Conservation (phyloP, 2,113 vertebrate genomes). For the Deroptyus accipitrinus region DNA sequence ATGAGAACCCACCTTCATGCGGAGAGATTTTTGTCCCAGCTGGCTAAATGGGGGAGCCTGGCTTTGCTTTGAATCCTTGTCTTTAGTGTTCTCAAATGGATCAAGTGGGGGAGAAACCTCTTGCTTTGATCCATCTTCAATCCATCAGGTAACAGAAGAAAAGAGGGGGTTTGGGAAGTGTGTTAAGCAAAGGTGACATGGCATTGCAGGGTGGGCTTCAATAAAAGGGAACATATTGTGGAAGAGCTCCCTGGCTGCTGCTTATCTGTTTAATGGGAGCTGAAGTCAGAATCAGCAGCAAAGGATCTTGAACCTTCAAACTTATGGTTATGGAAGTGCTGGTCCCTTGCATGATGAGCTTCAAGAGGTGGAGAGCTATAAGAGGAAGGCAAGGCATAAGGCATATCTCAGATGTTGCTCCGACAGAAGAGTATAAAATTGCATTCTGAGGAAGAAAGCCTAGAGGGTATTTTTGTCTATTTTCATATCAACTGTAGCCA, state of each 20-base stretch:
- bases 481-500: neutral
- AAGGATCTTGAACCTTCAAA: neutral
- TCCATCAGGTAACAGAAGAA: neutral
- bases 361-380: neutral
- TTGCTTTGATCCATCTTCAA: neutral
- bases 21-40: neutral
- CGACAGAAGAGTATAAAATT: neutral
- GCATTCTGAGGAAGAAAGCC: neutral
- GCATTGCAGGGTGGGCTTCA: neutral
- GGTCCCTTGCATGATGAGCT: neutral
- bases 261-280: neutral
- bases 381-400: neutral
- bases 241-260: neutral
- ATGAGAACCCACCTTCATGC: neutral
- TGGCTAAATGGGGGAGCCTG: fast-evolving
- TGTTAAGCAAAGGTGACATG: neutral
- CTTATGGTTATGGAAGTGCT: neutral
- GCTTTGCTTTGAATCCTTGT: neutral
- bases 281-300: neutral
- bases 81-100: neutral
- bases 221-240: neutral
- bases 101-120: neutral
- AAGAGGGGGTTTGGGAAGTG: neutral
- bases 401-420: neutral
- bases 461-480: neutral